Evolutionary conservation across 2,113 vertebrate genomes (phyloP).

Genomic region (Anthoscopus minutus): DNA sequence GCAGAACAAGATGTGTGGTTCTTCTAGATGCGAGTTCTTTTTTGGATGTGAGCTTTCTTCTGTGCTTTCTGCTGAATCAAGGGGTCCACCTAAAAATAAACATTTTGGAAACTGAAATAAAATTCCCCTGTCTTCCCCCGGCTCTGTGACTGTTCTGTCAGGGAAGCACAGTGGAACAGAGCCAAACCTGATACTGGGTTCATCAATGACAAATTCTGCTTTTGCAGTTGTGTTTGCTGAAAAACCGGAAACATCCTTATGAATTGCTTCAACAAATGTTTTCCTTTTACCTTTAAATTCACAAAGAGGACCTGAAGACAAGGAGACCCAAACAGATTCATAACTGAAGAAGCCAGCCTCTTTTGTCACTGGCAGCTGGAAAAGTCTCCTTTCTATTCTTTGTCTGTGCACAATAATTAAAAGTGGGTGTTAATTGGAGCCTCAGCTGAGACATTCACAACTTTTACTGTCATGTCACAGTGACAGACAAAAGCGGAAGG

Average conservation of each 20-base stretch:
- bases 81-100: background rate
- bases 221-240: background rate
- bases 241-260: background rate
- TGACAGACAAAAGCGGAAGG: background rate
- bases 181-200: background rate
- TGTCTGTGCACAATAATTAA: background rate
- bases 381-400: background rate
- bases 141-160: background rate
- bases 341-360: background rate
- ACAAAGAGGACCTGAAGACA: background rate
- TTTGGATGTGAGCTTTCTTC: background rate
- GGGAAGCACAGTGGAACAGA: background rate
- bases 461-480: background rate
- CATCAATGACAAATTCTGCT: background rate
- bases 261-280: background rate
- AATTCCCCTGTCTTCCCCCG: background rate
- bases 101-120: background rate
- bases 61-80: background rate
- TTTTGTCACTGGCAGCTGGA: background rate
- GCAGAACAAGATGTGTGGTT: background rate
- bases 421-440: background rate
- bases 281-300: background rate
- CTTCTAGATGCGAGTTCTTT: background rate
- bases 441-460: background rate
- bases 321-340: background rate